A percentile compares a stretch with the other conserved stretches of the same genome.
Evolutionary conservation across 2,797 vertebrate genomes (phyloP).

Genomic region (Sus cebifrons): DNA sequence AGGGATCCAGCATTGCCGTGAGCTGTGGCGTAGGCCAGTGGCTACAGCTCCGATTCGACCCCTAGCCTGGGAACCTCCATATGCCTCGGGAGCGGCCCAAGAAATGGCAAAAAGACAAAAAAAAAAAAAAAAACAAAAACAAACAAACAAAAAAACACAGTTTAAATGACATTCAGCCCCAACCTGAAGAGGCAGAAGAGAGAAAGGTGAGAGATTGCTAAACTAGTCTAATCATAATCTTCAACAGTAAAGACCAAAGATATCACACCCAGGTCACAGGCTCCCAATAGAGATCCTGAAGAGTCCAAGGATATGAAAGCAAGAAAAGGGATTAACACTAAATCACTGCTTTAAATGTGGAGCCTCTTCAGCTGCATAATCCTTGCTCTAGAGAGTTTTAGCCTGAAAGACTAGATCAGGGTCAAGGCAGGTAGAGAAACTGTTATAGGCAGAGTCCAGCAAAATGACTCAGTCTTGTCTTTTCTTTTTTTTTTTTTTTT

Average conservation of each 20-base stretch:
- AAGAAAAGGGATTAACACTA: constrained; percentile 33
- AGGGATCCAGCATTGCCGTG: no score
- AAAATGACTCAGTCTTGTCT: no score
- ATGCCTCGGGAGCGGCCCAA: no score
- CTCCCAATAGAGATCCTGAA: not conserved
- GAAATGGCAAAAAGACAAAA: no score
- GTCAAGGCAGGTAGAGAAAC: not conserved
- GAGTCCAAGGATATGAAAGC: constrained; percentile 52
- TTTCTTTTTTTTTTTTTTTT: no score
- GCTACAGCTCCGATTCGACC: no score
- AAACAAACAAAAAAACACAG: not conserved
- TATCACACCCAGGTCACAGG: not conserved
- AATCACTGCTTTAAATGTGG: not conserved
- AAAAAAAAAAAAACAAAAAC: not conserved
- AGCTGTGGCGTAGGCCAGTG: no score
- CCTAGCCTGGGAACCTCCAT: no score
- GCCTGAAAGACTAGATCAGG: constrained; percentile 38
- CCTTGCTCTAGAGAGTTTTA: constrained; percentile 1
- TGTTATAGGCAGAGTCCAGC: not conserved
- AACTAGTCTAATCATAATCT: not conserved
- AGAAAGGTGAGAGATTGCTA: not conserved
- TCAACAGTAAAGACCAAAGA: constrained; percentile 2
- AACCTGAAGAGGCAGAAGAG: not conserved
- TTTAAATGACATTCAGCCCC: not conserved
- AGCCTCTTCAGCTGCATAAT: constrained; percentile 31